Conservation (phyloP, 2,797 vertebrate species). For the Leucoraja ocellata region DNA sequence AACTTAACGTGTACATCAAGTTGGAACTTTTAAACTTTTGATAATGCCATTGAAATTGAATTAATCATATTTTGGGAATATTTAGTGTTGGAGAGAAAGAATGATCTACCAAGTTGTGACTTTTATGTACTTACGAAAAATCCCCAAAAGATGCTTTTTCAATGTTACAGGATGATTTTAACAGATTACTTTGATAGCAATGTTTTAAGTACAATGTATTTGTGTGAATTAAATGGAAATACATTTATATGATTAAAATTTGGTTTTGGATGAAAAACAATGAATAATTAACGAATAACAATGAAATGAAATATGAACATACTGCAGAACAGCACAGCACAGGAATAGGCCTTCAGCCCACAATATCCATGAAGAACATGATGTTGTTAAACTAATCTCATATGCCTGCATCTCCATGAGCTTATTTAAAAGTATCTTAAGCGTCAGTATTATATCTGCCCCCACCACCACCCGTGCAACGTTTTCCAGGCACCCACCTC, state of each 20-base stretch:
- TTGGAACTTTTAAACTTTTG: neutral
- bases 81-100: neutral
- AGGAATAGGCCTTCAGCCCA: no score
- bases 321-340: no score
- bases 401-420: no score
- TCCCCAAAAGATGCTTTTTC: neutral
- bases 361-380: no score
- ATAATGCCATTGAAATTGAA: neutral
- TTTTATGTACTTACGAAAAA: neutral
- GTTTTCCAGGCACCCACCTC: no score
- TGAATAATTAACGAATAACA: no score
- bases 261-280: neutral
- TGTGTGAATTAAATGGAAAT: neutral
- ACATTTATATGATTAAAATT: neutral
- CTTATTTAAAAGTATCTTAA: no score
- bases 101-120: neutral
- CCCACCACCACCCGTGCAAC: no score
- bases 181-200: neutral
- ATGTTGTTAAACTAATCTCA: no score
- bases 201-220: neutral
- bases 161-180: neutral
- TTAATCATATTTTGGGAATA: neutral
- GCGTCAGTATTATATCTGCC: no score
- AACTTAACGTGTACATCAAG: neutral
- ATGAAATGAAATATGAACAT: no score